These are phyloP conservation scores for Spinus olivaceus DNA, from an alignment of 2,797 vertebrate genomes.

Conservation along the genomic window DNA sequence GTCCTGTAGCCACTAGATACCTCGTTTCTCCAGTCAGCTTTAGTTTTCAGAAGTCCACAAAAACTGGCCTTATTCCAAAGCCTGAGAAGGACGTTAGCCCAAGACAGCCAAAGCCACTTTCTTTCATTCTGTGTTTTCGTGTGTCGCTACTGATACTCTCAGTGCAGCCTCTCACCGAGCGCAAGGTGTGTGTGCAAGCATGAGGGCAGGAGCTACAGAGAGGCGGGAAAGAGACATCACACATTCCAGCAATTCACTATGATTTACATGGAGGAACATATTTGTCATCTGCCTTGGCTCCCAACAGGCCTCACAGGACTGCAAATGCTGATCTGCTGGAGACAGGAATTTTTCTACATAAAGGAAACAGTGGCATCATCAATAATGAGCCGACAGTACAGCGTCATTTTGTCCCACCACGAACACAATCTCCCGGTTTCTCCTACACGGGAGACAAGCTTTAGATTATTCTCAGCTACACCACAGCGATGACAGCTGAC, in stretches of 20 bases:
- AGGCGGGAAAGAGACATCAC: not conserved
- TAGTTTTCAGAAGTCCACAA: not conserved
- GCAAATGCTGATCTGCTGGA: not conserved
- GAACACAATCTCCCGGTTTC: not conserved
- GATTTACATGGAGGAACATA: not conserved
- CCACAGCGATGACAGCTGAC: constrained; percentile 55
- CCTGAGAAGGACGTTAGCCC: not conserved
- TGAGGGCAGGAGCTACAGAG: not conserved
- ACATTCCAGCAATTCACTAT: not conserved
- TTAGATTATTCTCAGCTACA: constrained; percentile 29
- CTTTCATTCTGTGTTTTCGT: not conserved
- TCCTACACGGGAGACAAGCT: not conserved
- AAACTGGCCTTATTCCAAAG: not conserved
- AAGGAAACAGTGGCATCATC: constrained; percentile 15
- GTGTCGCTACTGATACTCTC: not conserved
- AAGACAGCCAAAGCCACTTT: not conserved
- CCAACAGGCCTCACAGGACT: not conserved
- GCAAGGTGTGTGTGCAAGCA: not conserved
- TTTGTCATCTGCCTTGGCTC: not conserved
- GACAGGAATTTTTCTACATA: not conserved
- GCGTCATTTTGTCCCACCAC: not conserved
- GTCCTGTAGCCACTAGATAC: not conserved
- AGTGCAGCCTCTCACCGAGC: not conserved
- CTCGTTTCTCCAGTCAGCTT: not conserved
- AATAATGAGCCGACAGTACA: not conserved